phyloP scores from a whole-genome alignment of 2,888 invertebrate genomes.

The Agonopterix heracliana region DNA sequence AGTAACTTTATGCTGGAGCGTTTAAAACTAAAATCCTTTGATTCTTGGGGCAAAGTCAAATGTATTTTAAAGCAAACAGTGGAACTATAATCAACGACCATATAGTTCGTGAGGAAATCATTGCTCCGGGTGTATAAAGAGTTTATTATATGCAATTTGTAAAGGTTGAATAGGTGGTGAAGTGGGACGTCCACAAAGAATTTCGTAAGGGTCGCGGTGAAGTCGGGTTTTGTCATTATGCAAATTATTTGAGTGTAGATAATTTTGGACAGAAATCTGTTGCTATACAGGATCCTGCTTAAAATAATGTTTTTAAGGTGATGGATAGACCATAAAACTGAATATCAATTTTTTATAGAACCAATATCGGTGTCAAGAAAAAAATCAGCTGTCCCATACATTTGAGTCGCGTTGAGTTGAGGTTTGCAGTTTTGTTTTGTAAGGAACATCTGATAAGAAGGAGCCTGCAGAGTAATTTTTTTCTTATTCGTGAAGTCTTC shows the following conservation, averaged over 20 bases:
- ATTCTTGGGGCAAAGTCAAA: too few relatives aligned
- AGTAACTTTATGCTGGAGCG: not conserved
- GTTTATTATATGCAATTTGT: conserved; percentile 7
- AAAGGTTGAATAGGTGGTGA: not conserved
- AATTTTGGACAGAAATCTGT: not conserved
- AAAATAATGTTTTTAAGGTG: too few relatives aligned
- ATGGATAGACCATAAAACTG: too few relatives aligned
- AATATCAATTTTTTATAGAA: too few relatives aligned
- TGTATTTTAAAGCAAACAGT: conserved; percentile 3
- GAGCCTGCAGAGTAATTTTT: too few relatives aligned
- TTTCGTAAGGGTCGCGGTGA: not conserved
- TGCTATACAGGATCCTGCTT: not conserved
- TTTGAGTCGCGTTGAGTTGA: too few relatives aligned
- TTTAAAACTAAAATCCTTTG: not conserved
- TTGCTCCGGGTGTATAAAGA: not conserved
- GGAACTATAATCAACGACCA: conserved; percentile 6
- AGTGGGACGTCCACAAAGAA: not conserved
- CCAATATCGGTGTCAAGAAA: too few relatives aligned
- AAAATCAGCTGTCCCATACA: too few relatives aligned
- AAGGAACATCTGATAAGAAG: too few relatives aligned
- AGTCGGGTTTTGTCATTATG: not conserved
- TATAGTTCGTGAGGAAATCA: conserved; percentile 4
- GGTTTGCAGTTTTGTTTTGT: too few relatives aligned
- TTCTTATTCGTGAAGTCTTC: too few relatives aligned
- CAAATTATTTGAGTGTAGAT: not conserved